These are phyloP conservation scores for Andricus grossulariae DNA, from an alignment of 1,140 invertebrate species.

Conservation along the genomic window DNA sequence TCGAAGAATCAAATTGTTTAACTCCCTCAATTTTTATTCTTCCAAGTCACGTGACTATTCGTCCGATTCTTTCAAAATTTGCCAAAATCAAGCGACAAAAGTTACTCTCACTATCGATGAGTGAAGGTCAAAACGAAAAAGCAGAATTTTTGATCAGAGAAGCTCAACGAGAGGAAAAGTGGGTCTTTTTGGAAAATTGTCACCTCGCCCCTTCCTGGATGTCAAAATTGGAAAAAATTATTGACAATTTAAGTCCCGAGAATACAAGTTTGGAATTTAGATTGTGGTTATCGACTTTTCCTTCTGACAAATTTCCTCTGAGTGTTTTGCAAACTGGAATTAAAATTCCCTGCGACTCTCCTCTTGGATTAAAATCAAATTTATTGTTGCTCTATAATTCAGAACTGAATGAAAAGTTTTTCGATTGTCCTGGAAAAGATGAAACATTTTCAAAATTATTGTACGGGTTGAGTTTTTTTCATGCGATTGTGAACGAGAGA, in stretches of 20 bases:
- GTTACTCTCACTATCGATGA: conserved; percentile 80
- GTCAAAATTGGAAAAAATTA: conserved; percentile 76
- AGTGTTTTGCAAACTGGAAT: conserved; percentile 82
- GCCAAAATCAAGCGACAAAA: conserved; percentile 79
- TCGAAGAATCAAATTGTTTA: conserved; percentile 79
- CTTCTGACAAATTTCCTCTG: conserved; percentile 79
- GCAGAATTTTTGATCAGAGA: conserved; percentile 78
- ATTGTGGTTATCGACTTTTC: conserved; percentile 84
- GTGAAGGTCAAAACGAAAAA: conserved; percentile 78
- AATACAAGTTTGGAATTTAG: conserved; percentile 79
- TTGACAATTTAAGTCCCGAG: conserved; percentile 75
- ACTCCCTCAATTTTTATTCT: conserved; percentile 83
- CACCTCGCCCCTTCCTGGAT: conserved; percentile 80
- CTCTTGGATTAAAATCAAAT: conserved; percentile 79
- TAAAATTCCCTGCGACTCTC: conserved; percentile 82
- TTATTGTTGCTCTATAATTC: conserved; percentile 79
- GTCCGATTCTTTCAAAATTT: conserved; percentile 75
- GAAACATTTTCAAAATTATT: conserved; percentile 79
- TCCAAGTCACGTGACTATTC: conserved; percentile 77
- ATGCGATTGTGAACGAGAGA: conserved; percentile 81
- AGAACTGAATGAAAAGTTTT: conserved; percentile 75
- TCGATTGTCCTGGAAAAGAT: conserved; percentile 67
- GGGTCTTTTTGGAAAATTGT: conserved; percentile 86
- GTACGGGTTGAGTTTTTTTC: conserved; percentile 83
- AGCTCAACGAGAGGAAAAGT: conserved; percentile 76